Base-by-base conservation (phyloP, 1,140 invertebrate genomes). In the Halictus rubicundus region DNA sequence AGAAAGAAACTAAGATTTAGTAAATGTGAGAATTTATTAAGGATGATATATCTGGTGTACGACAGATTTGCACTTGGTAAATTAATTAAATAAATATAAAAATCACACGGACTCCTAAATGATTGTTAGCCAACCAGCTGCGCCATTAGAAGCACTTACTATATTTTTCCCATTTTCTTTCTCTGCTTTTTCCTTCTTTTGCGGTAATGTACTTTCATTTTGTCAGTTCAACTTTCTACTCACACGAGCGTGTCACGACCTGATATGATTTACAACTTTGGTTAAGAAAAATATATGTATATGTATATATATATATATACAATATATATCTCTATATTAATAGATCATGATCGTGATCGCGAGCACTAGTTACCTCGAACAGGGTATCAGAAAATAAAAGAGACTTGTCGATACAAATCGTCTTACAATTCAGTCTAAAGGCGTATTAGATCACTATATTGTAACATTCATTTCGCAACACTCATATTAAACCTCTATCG, bases 71-170 rank as follows among this genome's bases (percentile, higher is more conserved):
- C 42, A 77, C 73, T 63, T 71, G 54, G 81, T 87, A 87, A 85
- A 86, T 87, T 84, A 84, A 81, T 87, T 78, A 87, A 87, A 88
- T 86, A 88, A 86, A 85, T 88, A 88, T 74, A 87, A 81, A 85
- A 88, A 80, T 78, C 63, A 81, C 60, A 66, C 66, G 54, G 46
- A 66, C 74, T 83, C n/a, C 65, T 86, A 77, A 68, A 79, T 77
- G 77, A 73, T 83, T 49, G 14, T 78, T 72, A 77, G 73, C 81
- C 81, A 88, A 68, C 57, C 73, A 75, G 80, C 64, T 63, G 76
- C 69, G 68, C 61, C 21, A 37, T 69, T 78, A 61, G 16, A 59
- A 80, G 39, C 59, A 68, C 25, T 54, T 63, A n/a, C 42, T 46
- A 3, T 46, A 21, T 63, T 46, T 21, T 68, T 2, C 70, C 4